Evolutionary conservation across 2,888 invertebrate genomes (phyloP).

Genomic region (Spisula solida): DNA sequence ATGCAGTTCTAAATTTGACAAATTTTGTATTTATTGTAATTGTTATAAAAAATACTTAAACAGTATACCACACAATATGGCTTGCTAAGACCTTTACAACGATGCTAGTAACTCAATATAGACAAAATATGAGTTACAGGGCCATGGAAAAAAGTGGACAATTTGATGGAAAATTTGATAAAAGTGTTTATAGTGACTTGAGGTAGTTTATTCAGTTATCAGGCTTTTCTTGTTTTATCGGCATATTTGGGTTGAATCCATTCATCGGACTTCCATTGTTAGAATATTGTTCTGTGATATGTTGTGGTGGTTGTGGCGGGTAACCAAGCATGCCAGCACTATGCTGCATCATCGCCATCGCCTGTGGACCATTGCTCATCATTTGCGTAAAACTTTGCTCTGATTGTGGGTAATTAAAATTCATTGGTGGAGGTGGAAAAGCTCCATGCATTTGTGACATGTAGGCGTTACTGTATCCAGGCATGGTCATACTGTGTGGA

Average conservation of each 20-base stretch:
- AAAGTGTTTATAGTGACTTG: no score
- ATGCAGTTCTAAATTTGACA: no score
- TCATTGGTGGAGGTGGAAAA: neutral
- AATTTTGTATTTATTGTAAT: no score
- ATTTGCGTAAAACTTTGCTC: slow-evolving; percentile 56
- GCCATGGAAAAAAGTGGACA: no score
- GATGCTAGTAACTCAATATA: no score
- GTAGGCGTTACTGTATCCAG: slow-evolving; percentile 36
- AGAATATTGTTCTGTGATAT: slow-evolving; percentile 22
- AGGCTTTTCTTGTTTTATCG: slow-evolving; percentile 59
- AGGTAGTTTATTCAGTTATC: slow-evolving; percentile 27
- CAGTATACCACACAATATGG: no score
- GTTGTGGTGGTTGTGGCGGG: slow-evolving; percentile 1
- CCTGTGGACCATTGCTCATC: slow-evolving; percentile 21
- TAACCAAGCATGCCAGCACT: neutral
- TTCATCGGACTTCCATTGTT: neutral
- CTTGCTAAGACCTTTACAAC: no score
- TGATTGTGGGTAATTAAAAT: slow-evolving; percentile 22
- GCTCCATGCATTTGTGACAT: slow-evolving; percentile 29
- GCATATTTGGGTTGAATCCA: slow-evolving; percentile 41
- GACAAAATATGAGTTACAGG: no score
- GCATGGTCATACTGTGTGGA: neutral
- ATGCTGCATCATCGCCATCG: slow-evolving; percentile 24
- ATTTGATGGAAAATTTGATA: no score
- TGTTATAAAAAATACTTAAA: no score